Base-by-base conservation (phyloP, 1,140 invertebrate species). In the Drosophila nebulosa region DNA sequence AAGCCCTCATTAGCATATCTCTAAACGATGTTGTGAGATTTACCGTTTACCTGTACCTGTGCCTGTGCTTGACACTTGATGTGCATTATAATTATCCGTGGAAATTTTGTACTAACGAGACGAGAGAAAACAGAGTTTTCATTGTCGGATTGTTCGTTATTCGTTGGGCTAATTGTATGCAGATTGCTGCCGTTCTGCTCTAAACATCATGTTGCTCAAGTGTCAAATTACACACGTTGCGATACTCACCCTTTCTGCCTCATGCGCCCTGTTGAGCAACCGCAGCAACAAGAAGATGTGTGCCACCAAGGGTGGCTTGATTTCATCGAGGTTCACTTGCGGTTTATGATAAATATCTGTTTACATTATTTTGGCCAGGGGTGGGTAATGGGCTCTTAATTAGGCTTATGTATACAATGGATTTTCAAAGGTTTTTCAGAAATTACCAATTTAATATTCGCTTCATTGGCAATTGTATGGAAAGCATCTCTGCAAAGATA, bases 311-410 rank as follows among this genome's bases (percentile, higher is more conserved):
- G 71, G 71, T 77, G 36, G 73, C 9, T 61, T 39, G 36, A 65
- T 57, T 55, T 64, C 7, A 76, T 62, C 32, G 12, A 64, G 79
- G 56, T 32, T 32, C 30, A 85, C 77, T 80, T 86, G 81, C 71
- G 81, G 81, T 88, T 80, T 72, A 16, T 59, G 58, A 46, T 21
- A 46, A 18, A 46, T 88, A 85, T 86, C 81, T 86, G 57, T 75
- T 86, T 88, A 86, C 81, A 26, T 52, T 21, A 21, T 46, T 4
- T 46, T 7, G 53, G 4, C 5, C 27, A 36, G 68, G 79, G 66
- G 63, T 81, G 81, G 35, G 81, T 86, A 86, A 86, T 86, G 81
- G 83, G 59, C 81, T 86, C 83, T 86, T 88, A 86, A 86, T 86
- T 88, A 86, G 81, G 74, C 83, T 83, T 74, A 88, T 86, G 69